A percentile compares a stretch with the other conserved stretches of the same genome.
Conservation (phyloP, 2,888 invertebrate genomes). For the Belgica antarctica region DNA sequence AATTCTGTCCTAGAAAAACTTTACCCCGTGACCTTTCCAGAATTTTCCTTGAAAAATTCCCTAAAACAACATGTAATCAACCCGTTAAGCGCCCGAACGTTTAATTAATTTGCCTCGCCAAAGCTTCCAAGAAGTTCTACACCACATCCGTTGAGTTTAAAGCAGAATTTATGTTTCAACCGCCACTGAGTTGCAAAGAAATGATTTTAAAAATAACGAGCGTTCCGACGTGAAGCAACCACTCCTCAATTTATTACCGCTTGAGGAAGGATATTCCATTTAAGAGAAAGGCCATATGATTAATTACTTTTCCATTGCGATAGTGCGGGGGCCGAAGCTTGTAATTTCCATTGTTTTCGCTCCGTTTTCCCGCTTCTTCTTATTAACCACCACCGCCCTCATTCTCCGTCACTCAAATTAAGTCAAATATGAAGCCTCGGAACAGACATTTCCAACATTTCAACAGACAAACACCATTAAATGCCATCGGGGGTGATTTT, state of each 20-base stretch:
- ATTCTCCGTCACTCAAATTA: slow-evolving; percentile 13
- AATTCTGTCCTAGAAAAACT: too few relatives aligned
- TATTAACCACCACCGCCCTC: neutral
- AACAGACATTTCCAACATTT: slow-evolving; percentile 43
- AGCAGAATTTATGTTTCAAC: slow-evolving; percentile 11
- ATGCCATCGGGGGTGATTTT: slow-evolving; percentile 5
- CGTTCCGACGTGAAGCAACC: neutral
- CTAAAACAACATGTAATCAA: neutral
- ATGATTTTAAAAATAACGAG: neutral
- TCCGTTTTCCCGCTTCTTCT: slow-evolving; percentile 1
- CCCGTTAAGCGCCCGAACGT: neutral
- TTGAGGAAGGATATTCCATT: slow-evolving; percentile 37
- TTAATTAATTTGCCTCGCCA: slow-evolving; percentile 19
- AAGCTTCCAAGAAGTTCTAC: neutral
- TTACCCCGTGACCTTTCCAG: too few relatives aligned
- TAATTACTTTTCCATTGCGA: slow-evolving; percentile 41
- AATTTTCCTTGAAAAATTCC: neutral
- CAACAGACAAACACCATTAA: slow-evolving; percentile 42
- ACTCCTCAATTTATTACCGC: slow-evolving; percentile 39
- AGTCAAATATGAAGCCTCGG: slow-evolving; percentile 34
- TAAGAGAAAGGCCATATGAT: slow-evolving; percentile 30
- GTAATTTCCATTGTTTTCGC: slow-evolving; percentile 8
- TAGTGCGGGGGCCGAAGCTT: slow-evolving; percentile 4
- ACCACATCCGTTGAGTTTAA: neutral
- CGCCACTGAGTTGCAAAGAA: neutral